Percentiles rank a stretch among this genome's conserved stretches.
Evolutionary conservation across 2,113 vertebrate species (phyloP).

Genomic region (Sorex araneus): DNA sequence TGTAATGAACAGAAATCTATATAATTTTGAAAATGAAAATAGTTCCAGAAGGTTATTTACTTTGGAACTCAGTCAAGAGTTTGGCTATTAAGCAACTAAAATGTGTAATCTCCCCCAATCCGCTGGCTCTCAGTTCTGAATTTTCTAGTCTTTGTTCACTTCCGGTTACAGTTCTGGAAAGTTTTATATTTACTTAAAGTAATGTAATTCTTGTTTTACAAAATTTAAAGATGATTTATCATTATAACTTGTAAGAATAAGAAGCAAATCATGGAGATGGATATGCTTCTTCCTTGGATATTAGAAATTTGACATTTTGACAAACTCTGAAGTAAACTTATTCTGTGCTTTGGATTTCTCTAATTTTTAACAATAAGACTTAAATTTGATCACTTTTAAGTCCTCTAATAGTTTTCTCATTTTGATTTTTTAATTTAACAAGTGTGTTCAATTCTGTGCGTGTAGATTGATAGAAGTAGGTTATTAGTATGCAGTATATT

Average conservation of each 20-base stretch:
- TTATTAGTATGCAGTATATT: slow-evolving; percentile 61
- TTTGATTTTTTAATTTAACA: slow-evolving; percentile 67
- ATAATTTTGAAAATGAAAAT: slow-evolving; percentile 41
- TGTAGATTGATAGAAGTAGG: slow-evolving; percentile 64
- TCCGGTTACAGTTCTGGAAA: background rate
- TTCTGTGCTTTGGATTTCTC: background rate
- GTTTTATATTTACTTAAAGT: background rate
- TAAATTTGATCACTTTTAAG: slow-evolving; percentile 40
- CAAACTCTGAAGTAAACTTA: background rate
- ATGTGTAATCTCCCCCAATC: background rate
- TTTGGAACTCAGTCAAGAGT: slow-evolving; percentile 4
- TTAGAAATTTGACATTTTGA: slow-evolving; percentile 5
- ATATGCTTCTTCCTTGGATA: background rate
- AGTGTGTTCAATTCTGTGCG: slow-evolving; percentile 33
- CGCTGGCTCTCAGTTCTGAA: background rate
- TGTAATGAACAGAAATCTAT: background rate
- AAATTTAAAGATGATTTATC: background rate
- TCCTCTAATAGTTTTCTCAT: slow-evolving; percentile 52
- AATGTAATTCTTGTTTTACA: background rate
- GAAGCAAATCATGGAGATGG: background rate
- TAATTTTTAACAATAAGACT: background rate
- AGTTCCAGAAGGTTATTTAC: background rate
- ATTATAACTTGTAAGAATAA: background rate
- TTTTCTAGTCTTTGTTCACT: background rate
- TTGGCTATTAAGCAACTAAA: background rate